phyloP scores from a whole-genome alignment of 2,113 vertebrate species.

The Albula glossodonta region DNA sequence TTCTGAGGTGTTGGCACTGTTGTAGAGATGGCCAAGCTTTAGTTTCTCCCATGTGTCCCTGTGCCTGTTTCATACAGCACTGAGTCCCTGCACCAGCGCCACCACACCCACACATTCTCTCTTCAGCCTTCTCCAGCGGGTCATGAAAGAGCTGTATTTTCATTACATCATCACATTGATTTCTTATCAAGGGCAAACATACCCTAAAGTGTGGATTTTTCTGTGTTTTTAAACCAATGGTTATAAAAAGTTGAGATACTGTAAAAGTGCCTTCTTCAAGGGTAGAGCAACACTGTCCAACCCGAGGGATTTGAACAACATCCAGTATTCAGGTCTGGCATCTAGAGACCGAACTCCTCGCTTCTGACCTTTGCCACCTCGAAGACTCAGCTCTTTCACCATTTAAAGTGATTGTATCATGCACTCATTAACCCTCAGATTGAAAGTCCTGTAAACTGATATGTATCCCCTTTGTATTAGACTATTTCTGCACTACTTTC shows the following conservation, averaged over 20 bases:
- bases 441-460: not conserved
- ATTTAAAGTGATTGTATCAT: not conserved
- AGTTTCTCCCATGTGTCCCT: not conserved
- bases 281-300: not conserved
- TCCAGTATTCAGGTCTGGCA: not conserved
- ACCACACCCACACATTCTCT: not conserved
- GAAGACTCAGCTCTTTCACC: not conserved
- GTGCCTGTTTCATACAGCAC: not conserved
- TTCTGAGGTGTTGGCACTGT: not conserved
- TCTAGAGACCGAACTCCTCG: not conserved
- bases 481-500: not conserved
- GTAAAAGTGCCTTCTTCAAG: slow-evolving; percentile 2
- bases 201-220: not conserved
- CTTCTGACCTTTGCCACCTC: not conserved
- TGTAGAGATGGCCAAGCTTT: not conserved
- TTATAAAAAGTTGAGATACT: not conserved
- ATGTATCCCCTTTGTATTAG: not conserved
- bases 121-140: not conserved
- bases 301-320: not conserved
- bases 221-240: not conserved
- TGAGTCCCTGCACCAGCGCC: not conserved
- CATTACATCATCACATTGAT: not conserved
- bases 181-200: not conserved
- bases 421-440: slow-evolving; percentile 2
- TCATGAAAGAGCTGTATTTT: not conserved